Conservation (phyloP, 2,113 vertebrate genomes). For the Blennius ocellaris region DNA sequence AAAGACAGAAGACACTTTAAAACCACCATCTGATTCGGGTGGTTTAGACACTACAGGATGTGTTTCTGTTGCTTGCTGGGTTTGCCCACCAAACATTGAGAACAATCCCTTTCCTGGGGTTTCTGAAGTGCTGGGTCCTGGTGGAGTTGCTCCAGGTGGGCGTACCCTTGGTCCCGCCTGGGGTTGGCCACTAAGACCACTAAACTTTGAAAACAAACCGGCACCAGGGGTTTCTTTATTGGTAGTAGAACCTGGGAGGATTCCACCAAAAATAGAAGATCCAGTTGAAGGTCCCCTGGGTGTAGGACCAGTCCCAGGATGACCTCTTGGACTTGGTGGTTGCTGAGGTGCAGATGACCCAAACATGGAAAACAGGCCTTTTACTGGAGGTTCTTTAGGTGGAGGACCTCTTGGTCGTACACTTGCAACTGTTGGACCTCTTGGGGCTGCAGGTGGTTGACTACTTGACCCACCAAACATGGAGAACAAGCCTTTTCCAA, state of each 20-base stretch:
- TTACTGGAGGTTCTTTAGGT: constrained; percentile 75
- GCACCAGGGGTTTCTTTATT: constrained; percentile 74
- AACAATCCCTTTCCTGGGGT: constrained; percentile 72
- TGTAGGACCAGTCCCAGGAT: constrained; percentile 45
- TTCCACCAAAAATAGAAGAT: constrained; percentile 80
- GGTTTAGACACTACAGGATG: constrained; percentile 43
- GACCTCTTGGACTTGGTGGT: constrained; percentile 55
- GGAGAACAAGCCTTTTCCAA: constrained; percentile 77
- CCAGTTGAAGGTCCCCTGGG: constrained; percentile 61
- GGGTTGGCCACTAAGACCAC: constrained; percentile 62
- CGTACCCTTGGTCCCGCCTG: constrained; percentile 42
- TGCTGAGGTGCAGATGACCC: constrained; percentile 68
- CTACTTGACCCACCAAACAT: constrained; percentile 74
- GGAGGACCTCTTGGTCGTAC: constrained; percentile 59
- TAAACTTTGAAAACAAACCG: constrained; percentile 79
- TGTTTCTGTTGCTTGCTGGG: constrained; percentile 51
- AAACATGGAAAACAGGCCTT: constrained; percentile 83
- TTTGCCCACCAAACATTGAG: constrained; percentile 75
- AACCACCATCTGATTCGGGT: constrained; percentile 82
- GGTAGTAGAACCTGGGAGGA: constrained; percentile 70
- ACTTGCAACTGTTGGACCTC: constrained; percentile 60
- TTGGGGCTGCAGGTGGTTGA: constrained; percentile 54
- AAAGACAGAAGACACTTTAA: constrained; percentile 88
- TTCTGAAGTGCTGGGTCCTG: constrained; percentile 58
- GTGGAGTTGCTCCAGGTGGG: constrained; percentile 46